Conservation (phyloP, 2,113 vertebrate genomes). For the Coturnix japonica region DNA sequence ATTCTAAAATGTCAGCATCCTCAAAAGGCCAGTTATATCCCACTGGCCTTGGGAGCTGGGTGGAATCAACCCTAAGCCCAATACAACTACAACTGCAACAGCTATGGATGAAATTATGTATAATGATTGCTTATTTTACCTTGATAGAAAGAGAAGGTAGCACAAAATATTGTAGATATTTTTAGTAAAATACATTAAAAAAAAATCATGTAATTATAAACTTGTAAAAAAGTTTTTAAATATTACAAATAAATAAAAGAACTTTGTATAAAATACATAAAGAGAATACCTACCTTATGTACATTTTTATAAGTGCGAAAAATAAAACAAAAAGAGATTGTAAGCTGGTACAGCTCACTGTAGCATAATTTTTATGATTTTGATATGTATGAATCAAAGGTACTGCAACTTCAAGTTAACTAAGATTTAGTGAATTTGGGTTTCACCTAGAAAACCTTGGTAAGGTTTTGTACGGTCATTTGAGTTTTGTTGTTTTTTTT, state of each 20-base stretch:
- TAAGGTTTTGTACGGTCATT: neutral
- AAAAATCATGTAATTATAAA: neutral
- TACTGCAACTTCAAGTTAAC: constrained; percentile 38
- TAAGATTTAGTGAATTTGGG: constrained; percentile 48
- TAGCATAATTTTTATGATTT: constrained; percentile 61
- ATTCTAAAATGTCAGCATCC: neutral
- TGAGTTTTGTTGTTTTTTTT: neutral
- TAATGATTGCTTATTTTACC: neutral
- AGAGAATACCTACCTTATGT: neutral
- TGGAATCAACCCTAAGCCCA: neutral
- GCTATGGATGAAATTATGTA: neutral
- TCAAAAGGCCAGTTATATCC: neutral
- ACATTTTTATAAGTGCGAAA: neutral
- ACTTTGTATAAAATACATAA: neutral
- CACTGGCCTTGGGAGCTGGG: neutral
- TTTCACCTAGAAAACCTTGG: constrained; percentile 37
- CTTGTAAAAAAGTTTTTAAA: neutral
- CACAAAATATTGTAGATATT: neutral
- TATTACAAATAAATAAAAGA: neutral
- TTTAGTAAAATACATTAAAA: neutral
- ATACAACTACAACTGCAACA: neutral
- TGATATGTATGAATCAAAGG: constrained; percentile 47
- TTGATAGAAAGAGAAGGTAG: neutral
- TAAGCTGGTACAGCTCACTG: constrained; percentile 4
- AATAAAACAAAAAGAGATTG: neutral